phyloP scores from a whole-genome alignment of 1,140 invertebrate species.

The Brachionus paranguensis region DNA sequence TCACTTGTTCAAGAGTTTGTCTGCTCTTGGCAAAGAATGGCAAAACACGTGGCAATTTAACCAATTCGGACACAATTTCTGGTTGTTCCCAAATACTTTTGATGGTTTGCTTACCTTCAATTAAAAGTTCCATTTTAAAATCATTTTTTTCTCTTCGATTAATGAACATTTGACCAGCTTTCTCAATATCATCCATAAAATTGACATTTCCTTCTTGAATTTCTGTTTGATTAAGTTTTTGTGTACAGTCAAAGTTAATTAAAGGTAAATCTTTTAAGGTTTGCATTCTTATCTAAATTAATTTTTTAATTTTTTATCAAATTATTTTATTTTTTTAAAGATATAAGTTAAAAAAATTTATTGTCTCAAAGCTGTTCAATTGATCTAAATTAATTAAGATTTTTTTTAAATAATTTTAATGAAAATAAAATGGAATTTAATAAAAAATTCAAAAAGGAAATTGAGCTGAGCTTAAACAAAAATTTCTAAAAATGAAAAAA shows the following conservation, averaged over 20 bases:
- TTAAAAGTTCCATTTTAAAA: neutral
- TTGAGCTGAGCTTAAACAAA: neutral
- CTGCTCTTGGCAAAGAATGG: neutral
- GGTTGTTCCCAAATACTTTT: slow-evolving; percentile 10
- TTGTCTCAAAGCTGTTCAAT: too few relatives aligned
- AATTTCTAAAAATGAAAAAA: neutral
- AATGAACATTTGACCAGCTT: neutral
- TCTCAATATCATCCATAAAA: neutral
- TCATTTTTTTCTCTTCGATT: neutral
- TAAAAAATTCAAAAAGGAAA: neutral
- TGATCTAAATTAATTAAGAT: too few relatives aligned
- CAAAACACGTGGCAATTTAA: slow-evolving; percentile 10
- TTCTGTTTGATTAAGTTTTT: neutral
- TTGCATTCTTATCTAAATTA: neutral
- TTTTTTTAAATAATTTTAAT: neutral
- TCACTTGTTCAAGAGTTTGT: neutral
- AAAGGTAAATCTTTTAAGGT: neutral
- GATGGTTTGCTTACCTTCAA: neutral
- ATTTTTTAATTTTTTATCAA: neutral
- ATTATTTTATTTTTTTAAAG: neutral
- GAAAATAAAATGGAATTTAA: too few relatives aligned
- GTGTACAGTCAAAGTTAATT: neutral
- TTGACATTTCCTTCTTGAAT: neutral
- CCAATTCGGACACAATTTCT: neutral
- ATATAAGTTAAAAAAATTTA: too few relatives aligned